Evolutionary conservation across 2,113 vertebrate genomes (phyloP), one percentile per base, ranked within the genome.

Genomic region (Argyrosomus japonicus): DNA sequence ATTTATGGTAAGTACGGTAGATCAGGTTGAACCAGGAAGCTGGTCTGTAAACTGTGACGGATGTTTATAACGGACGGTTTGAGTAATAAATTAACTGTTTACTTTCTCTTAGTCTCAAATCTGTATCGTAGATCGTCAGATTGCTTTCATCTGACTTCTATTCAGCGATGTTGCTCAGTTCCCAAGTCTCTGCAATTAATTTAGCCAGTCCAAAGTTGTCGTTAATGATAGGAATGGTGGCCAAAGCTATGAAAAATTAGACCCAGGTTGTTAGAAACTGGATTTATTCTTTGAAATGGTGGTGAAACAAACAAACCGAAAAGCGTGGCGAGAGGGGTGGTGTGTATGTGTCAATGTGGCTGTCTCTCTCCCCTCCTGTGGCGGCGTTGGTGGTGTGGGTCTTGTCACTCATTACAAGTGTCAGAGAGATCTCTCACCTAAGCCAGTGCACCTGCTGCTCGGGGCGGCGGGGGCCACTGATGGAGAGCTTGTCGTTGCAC

Each of bases 321-420:
- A n/a, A 43, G 36, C 10, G 58, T 45, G 12, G 23, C 25, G 32
- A 53, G 13, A 4, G 57, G 54, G 32, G 21, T 51, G 72, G 50
- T 7, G 48, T 45, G 29, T 54, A 21, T 36, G 14, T 71, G 65
- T 57, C 50, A 12, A 18, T 17, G 15, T 9, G 51, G n/a, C 51
- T 60, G 18, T 45, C 25, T 69, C 68, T 70, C 67, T 58, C 7
- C 45, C 67, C 73, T 25, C 40, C 76, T 75, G 68, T 75, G 57
- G 21, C 10, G 65, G 43, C 2, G 3, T 71, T 47, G 54, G 82
- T 75, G 36, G 64, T 81, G 76, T 72, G 62, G 75, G 54, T 74
- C 67, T 68, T 27, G 63, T 91, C 84, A 79, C 85, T 91, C 83
- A 87, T 90, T 81, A 84, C 63, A 77, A 83, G 87, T 89, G 89